Evolutionary conservation across 1,140 invertebrate genomes (phyloP), one percentile per base, ranked within the genome.

Genomic region (Bombus cullumanus): DNA sequence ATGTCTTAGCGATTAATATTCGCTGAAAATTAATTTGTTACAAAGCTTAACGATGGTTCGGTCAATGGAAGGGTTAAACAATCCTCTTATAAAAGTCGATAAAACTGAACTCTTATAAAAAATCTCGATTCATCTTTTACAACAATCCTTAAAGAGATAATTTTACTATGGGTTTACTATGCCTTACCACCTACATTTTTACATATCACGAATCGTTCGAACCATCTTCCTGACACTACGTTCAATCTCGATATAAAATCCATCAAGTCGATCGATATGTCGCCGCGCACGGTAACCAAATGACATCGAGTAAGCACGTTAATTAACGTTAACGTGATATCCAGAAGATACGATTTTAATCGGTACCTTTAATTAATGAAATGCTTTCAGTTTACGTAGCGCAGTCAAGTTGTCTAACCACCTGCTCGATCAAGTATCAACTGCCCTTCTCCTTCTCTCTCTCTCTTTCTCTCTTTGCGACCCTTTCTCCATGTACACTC

Each of bases 351-450:
- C 66, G 75, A 84, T 73, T 80, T 80, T 85, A 85, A 85, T 85
- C 77, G 76, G 43, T 28, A 59, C 68, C 41, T 64, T 80, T 72
- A 85, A 85, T 80, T 79, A 84, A 68, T 53, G 68, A 85, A 79
- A 80, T 80, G 77, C 77, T 73, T 80, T 73, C 83, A 39, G 57
- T 80, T 85, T 80, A 41, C 59, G 66, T 85, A 31, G 6, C 41
- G 41, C 41, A 77, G 83, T 85, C 83, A 80, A 85, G 76, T 85
- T 80, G 73, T 80, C 76, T 85, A 85, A 85, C 76, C 83, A 85
- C 77, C 68, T 85, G 76, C 76, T 84, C 83, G 59, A 80, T 84
- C 83, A 80, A 72, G 66, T 68, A 80, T 76, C n/a, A 62, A 47
- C 43, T 72, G 79, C n/a, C 62, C 47, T 25, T 34, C 37, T n/a